Evolutionary conservation across 2,888 invertebrate species (phyloP), one percentile per base, ranked within the genome.

Genomic region (Drosophila parthenogenetica): DNA sequence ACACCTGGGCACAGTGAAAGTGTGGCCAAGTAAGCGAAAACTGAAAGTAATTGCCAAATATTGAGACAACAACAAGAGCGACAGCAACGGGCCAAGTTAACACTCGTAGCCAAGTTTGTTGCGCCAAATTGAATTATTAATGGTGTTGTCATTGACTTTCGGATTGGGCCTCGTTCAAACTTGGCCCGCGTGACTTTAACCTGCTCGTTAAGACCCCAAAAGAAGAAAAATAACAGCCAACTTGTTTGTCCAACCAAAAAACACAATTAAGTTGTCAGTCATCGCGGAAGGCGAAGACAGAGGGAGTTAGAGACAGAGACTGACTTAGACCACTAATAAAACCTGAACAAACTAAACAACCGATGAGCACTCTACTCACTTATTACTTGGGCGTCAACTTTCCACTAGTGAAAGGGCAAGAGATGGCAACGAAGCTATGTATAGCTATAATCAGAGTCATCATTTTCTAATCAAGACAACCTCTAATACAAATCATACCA

Each of bases 41-140:
- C 82, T 72, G 72, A 79, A 83, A 86, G 89, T 88, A 83, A 83
- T 83, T 83, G 88, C 80, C 89, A 83, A 83, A 82, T 87, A 82
- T 82, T 87, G 86, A 73, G 88, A 71, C 82, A 87, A 72, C 69
- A 73, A 65, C 61, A 62, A 42, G 48, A 11, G 17, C 48, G 40
- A 62, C 61, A 43, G 42, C 40, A n/a, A 48, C 29, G 16, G 25
- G 43, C 35, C 32, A 43, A 42, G 35, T 58, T 32, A 54, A 35
- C 49, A 67, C 60, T 45, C n/a, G 14, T 17, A 54, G 51, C 40
- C 61, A 61, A 66, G 42, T 29, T 57, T 48, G 50, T 54, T 22
- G 39, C 51, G 55, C 43, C 66, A 84, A 84, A 84, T 88, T 84
- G 83, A 84, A 84, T 84, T 84, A 84, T 84, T 88, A 84, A 84